Percentiles rank a stretch among this genome's conserved stretches.
These are phyloP conservation scores for Allygus modestus DNA, from an alignment of 2,888 invertebrate genomes.

Conservation along the genomic window DNA sequence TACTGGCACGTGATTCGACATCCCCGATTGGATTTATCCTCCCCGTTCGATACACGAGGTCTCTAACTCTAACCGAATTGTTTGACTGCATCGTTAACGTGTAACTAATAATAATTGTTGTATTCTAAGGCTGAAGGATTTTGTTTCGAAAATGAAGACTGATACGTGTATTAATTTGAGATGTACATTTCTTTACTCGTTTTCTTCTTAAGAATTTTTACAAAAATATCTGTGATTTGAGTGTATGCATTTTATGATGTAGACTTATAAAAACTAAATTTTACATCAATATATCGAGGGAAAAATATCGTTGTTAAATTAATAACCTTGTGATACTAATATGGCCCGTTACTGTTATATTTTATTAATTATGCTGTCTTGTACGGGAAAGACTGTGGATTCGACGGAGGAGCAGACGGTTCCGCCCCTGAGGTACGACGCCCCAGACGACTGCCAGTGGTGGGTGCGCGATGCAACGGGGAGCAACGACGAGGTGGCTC, in stretches of 20 bases:
- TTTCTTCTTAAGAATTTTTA: background rate
- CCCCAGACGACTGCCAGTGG: slow-evolving; percentile 92
- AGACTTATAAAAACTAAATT: background rate
- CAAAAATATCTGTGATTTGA: slow-evolving; percentile 26
- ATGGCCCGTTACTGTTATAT: slow-evolving; percentile 1
- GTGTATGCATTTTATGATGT: slow-evolving; percentile 11
- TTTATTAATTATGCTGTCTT: background rate
- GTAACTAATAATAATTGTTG: background rate
- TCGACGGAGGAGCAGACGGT: slow-evolving; percentile 60
- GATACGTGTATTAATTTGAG: background rate
- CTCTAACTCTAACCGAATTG: background rate
- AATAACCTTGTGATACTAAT: background rate
- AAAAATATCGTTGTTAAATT: background rate
- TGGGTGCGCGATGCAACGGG: slow-evolving; percentile 76
- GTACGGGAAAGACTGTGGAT: slow-evolving; percentile 1
- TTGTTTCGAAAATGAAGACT: slow-evolving; percentile 28
- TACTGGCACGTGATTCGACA: slow-evolving; percentile 18
- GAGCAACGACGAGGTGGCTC: slow-evolving; percentile 81
- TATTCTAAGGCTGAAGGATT: background rate
- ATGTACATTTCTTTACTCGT: background rate
- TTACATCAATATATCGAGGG: background rate
- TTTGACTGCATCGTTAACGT: background rate
- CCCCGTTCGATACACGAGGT: slow-evolving; percentile 16
- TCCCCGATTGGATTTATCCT: background rate
- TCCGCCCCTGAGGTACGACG: slow-evolving; percentile 81